phyloP scores from a whole-genome alignment of 2,113 vertebrate species.

The Gobius niger region DNA sequence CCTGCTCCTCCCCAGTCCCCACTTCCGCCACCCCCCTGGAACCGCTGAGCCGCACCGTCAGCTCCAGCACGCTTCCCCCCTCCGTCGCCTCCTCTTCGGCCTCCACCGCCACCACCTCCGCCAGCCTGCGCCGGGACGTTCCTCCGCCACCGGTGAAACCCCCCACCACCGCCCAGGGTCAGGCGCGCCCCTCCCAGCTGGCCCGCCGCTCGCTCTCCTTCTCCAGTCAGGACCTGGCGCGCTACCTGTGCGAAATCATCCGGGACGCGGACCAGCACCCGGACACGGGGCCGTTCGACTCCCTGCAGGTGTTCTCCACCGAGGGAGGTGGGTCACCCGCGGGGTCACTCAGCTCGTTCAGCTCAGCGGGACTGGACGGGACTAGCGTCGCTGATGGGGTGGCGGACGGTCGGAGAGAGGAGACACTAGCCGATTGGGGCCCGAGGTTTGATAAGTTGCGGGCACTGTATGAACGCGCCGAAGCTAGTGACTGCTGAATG shows the following conservation, averaged over 20 bases:
- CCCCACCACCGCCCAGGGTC: slow-evolving; percentile 64
- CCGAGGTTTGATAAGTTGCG: slow-evolving; percentile 84
- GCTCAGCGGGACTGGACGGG: slow-evolving; percentile 74
- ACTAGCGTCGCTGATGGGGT: slow-evolving; percentile 33
- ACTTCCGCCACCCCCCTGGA: slow-evolving; percentile 52
- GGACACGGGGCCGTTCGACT: slow-evolving; percentile 76
- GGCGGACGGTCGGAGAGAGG: slow-evolving; percentile 51
- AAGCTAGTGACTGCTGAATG: slow-evolving; percentile 74
- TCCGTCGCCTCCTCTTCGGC: slow-evolving; percentile 49
- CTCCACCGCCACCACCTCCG: slow-evolving; percentile 41
- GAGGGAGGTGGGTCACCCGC: slow-evolving; percentile 81
- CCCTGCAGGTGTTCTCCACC: slow-evolving; percentile 80
- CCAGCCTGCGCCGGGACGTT: slow-evolving; percentile 72
- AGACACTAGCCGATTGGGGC: slow-evolving; percentile 82
- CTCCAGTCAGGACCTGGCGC: slow-evolving; percentile 74
- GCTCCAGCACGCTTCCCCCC: slow-evolving; percentile 62
- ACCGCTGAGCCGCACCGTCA: slow-evolving; percentile 44
- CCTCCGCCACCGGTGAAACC: slow-evolving; percentile 66
- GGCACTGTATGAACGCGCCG: slow-evolving; percentile 78
- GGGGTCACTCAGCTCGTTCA: slow-evolving; percentile 82
- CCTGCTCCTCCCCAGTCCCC: slow-evolving; percentile 36
- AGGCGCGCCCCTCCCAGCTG: slow-evolving; percentile 60
- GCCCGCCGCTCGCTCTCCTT: slow-evolving; percentile 70
- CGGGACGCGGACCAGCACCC: slow-evolving; percentile 74
- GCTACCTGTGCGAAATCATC: slow-evolving; percentile 78